Evolutionary conservation across 2,113 vertebrate genomes (phyloP), one percentile per base, ranked within the genome.

Genomic region (Gasterosteus aculeatus): DNA sequence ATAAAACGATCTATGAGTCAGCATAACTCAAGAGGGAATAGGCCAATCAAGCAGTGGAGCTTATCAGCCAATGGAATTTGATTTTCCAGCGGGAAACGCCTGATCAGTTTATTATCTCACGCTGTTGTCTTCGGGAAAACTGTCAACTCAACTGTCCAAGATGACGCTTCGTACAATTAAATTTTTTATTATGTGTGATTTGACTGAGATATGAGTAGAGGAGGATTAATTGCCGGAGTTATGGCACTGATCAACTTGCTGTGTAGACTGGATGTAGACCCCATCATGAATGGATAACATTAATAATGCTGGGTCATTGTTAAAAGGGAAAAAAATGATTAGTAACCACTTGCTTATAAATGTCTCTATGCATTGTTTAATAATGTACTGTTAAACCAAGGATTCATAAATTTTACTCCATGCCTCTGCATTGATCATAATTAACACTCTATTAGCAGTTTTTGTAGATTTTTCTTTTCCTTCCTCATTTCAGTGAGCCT

Each of bases 31-130:
- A 41, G 53, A 11, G 81, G 85, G 81, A 90, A 84, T 53, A 63
- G 69, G 41, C 77, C 64, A 81, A 86, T 87, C 83, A 81, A 65
- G 71, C 72, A 60, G 73, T 42, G 4, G 64, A 77, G 83, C 68
- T 57, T 81, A 77, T 84, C 83, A 77, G 79, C 69, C 71, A 63
- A 75, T 41, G 42, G 35, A 38, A n/a, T 57, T 51, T 61, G 15
- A 29, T 69, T 82, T 69, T 71, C 69, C 82, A 57, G n/a, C 63
- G 82, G 69, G 69, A 80, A 76, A 78, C 47, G 64, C 69, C 31
- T 61, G 56, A 58, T 83, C 77, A 77, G 66, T 80, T 81, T 53
- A 86, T 84, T 79, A 58, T 70, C 77, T 81, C 67, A 53, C 41
- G 12, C 70, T 44, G 63, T 79, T 83, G 64, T 73, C 47, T 60